These are phyloP conservation scores for Charadrius vociferus DNA, from an alignment of 2,113 vertebrate genomes.

Conservation along the genomic window DNA sequence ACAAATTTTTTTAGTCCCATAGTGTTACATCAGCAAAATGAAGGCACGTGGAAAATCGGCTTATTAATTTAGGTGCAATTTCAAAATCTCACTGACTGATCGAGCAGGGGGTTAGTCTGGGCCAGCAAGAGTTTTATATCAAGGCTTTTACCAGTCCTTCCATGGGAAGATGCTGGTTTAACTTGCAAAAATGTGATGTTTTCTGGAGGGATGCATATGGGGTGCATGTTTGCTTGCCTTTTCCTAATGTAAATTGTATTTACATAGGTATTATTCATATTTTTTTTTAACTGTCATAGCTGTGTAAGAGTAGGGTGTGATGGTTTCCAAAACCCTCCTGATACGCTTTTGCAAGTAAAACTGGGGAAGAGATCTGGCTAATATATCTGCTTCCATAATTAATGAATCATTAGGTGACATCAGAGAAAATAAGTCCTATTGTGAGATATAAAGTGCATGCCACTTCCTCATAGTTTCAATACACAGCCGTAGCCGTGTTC, in stretches of 20 bases:
- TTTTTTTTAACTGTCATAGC: background rate
- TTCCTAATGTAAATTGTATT: background rate
- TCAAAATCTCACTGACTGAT: background rate
- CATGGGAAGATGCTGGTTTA: background rate
- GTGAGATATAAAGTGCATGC: background rate
- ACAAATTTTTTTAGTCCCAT: background rate
- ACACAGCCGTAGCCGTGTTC: background rate
- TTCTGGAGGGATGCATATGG: fast-evolving
- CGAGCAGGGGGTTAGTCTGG: background rate
- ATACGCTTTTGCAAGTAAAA: background rate
- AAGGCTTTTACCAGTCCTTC: background rate
- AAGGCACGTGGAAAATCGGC: conserved; percentile 2
- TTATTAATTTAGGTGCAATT: background rate
- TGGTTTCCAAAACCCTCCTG: background rate
- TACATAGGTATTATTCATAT: no score
- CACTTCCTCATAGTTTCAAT: background rate
- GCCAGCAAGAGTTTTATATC: background rate
- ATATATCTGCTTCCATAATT: background rate
- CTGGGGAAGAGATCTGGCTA: background rate
- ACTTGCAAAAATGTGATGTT: background rate
- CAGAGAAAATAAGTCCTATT: background rate
- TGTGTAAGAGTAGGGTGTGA: background rate
- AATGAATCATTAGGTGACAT: background rate
- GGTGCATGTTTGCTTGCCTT: background rate
- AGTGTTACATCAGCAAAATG: background rate